A percentile compares a stretch with the other conserved stretches of the same genome.
Evolutionary conservation across 2,797 vertebrate species (phyloP).

Genomic region (Muscicapa comitata): DNA sequence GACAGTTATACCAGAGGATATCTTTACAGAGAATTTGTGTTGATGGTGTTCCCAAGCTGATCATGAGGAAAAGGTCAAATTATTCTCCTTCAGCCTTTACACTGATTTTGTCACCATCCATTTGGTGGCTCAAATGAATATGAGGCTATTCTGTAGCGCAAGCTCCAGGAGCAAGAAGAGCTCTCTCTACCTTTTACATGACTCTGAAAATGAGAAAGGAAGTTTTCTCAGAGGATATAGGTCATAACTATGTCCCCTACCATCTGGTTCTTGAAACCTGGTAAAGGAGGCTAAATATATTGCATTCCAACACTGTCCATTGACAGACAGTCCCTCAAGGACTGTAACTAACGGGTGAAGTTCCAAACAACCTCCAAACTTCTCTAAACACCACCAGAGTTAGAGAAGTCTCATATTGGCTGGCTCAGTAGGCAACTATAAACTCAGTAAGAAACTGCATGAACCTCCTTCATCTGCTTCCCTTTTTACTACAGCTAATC

Average conservation of each 20-base stretch:
- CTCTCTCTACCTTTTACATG: not conserved
- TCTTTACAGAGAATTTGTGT: not conserved
- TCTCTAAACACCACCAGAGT: not conserved
- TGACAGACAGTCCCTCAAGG: constrained; percentile 2
- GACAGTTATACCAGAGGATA: not conserved
- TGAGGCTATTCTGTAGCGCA: not conserved
- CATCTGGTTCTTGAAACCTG: constrained; percentile 22
- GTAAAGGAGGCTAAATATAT: not conserved
- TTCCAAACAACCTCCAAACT: constrained; percentile 20
- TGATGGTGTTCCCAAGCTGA: not conserved
- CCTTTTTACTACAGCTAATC: not conserved
- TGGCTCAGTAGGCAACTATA: not conserved
- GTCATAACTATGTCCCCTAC: not conserved
- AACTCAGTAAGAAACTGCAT: not conserved
- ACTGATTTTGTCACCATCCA: not conserved
- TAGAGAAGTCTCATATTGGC: not conserved
- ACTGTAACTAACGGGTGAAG: not conserved
- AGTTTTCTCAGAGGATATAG: constrained; percentile 27
- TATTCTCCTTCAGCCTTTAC: not conserved
- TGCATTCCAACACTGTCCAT: not conserved
- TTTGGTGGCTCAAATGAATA: not conserved
- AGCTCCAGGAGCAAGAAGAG: not conserved
- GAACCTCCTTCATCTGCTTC: not conserved
- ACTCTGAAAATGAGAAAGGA: not conserved
- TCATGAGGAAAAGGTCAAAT: not conserved